Evolutionary conservation across 1,140 invertebrate genomes (phyloP).

Genomic region (Lordiphosa collinella): DNA sequence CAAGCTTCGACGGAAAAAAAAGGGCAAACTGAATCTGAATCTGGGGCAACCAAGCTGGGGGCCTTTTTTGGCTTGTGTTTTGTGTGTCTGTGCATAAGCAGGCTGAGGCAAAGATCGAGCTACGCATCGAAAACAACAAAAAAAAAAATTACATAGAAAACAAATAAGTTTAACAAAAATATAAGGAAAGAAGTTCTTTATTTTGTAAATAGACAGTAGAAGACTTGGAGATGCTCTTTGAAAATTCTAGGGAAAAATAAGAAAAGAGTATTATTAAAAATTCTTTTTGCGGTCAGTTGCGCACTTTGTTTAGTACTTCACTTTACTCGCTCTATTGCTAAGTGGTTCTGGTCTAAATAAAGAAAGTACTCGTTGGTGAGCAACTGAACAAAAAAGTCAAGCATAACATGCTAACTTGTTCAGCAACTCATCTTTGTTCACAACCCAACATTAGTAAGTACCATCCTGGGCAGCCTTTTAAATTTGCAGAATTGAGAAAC

Average conservation of each 20-base stretch:
- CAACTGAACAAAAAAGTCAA: too few relatives aligned
- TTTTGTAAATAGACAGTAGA: not conserved
- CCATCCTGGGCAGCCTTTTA: too few relatives aligned
- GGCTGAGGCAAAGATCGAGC: conserved; percentile 48
- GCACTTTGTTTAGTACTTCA: too few relatives aligned
- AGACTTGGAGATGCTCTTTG: conserved; percentile 4
- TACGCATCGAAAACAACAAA: conserved; percentile 53
- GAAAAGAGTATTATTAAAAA: too few relatives aligned
- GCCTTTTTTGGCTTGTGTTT: conserved; percentile 48
- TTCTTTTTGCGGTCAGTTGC: too few relatives aligned
- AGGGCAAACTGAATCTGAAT: conserved; percentile 48
- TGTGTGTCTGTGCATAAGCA: conserved; percentile 64
- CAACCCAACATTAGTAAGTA: too few relatives aligned
- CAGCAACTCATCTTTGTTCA: too few relatives aligned
- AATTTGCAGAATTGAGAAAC: too few relatives aligned
- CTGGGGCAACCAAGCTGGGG: conserved; percentile 74
- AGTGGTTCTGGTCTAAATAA: too few relatives aligned
- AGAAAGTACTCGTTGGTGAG: too few relatives aligned
- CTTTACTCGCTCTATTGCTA: too few relatives aligned
- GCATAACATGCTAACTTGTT: too few relatives aligned
- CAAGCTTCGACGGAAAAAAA: conserved; percentile 48
- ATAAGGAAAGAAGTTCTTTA: conserved; percentile 4
- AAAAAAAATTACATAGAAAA: conserved; percentile 37
- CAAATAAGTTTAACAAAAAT: conserved; percentile 30
- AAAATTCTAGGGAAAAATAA: not conserved